Evolutionary conservation across 2,113 vertebrate species (phyloP), one percentile per base, ranked within the genome.

Genomic region (Pygoscelis antarcticus): DNA sequence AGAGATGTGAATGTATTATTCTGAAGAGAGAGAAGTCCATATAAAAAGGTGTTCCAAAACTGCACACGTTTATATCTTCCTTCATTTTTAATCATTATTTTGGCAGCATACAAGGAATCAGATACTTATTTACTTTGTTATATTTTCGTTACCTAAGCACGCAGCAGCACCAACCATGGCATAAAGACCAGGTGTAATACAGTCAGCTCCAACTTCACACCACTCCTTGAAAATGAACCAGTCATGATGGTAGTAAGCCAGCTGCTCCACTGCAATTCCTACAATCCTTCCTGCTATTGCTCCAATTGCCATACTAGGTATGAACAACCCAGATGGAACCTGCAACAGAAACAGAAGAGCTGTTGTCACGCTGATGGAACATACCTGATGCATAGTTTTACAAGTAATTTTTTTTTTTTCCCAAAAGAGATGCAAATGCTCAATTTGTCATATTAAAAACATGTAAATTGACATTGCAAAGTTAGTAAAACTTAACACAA

Each of bases 81-180:
- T 94, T 57, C 5, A 42, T 68, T 89, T 55, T 55, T 10, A 57
- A 34, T 42, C 13, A 46, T 34, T 89, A 40, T 38, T 88, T 74
- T 38, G 38, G 30, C 9, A 74, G 36, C 47, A 9, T 6, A 49
- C 49, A 87, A 91, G 20, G 52, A 32, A 91, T 26, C 18, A 85
- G 18, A 26, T 16, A 44, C 13, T 61, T 83, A 55, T 72, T 88
- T 76, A 26, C 42, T 80, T 38, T 62, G 9, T 25, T 36, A 6
- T 11, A 25, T 51, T 89, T 89, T 64, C 98, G 97, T 98, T 98
- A 99, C 99, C 99, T 96, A 99, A 97, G 96, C 99, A 99, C 0
- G 99, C 99, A 8, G 99, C 99, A 12, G 99, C 99, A 32, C 99
- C 99, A 93, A 99, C 99, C 99, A 99, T 99, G 87, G 99, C 99